Conservation (phyloP, 2,888 invertebrate genomes). For the Apeira syringaria region DNA sequence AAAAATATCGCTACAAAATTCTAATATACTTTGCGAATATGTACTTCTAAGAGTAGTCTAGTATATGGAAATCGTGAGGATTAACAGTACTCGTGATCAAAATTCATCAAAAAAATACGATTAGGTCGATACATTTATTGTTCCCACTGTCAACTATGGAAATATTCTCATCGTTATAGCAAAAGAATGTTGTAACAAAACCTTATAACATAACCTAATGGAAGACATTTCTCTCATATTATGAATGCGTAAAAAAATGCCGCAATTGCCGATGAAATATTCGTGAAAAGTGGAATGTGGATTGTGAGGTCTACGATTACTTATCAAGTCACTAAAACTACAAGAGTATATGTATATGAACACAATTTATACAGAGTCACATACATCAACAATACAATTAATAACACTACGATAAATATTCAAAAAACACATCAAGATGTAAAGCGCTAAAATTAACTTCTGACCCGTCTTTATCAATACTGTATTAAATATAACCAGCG, state of each 20-base stretch:
- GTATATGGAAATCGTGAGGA: conserved; percentile 41
- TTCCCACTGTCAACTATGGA: conserved; percentile 58
- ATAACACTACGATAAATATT: conserved; percentile 41
- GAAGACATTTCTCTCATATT: conserved; percentile 74
- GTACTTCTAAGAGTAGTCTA: conserved; percentile 43
- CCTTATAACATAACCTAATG: conserved; percentile 69
- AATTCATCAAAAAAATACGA: conserved; percentile 64
- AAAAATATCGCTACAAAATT: conserved; percentile 75
- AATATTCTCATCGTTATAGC: conserved; percentile 34
- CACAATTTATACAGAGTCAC: conserved; percentile 32
- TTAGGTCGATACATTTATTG: conserved; percentile 67
- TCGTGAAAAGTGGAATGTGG: conserved; percentile 59
- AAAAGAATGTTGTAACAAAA: conserved; percentile 36
- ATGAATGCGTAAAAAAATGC: conserved; percentile 43
- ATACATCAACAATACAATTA: conserved; percentile 42
- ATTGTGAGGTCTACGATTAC: conserved; percentile 30
- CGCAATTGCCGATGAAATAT: conserved; percentile 35
- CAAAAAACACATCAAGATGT: conserved; percentile 50
- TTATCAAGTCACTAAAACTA: conserved; percentile 23
- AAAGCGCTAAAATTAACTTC: conserved; percentile 59
- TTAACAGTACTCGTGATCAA: conserved; percentile 42
- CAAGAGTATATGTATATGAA: conserved; percentile 12
- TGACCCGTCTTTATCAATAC: conserved; percentile 70
- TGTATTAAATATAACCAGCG: conserved; percentile 55
- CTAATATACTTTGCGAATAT: conserved; percentile 63